These are phyloP conservation scores for Mesoclemmys tuberculata DNA, from an alignment of 2,113 vertebrate species.

Conservation along the genomic window DNA sequence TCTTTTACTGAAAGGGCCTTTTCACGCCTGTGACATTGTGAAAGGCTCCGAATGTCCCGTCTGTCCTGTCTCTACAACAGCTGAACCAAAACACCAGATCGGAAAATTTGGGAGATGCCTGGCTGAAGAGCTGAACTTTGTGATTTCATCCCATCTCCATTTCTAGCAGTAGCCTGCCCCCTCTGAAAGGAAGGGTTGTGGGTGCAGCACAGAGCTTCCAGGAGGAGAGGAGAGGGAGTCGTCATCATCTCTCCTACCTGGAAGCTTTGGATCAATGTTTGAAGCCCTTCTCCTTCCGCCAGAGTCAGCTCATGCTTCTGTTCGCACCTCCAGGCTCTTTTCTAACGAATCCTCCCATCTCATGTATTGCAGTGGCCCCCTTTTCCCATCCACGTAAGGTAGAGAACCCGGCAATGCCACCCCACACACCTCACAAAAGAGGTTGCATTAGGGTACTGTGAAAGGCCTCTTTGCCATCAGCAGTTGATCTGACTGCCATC, in stretches of 20 bases:
- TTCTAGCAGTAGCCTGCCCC: neutral
- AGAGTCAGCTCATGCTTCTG: constrained; percentile 38
- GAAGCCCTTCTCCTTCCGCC: neutral
- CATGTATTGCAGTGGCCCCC: neutral
- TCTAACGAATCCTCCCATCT: neutral
- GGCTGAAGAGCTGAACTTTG: neutral
- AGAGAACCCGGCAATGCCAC: neutral
- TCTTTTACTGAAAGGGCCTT: neutral
- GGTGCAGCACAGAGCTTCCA: neutral
- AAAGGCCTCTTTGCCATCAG: neutral
- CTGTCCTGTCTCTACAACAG: neutral
- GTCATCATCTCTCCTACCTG: neutral
- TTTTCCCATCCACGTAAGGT: neutral
- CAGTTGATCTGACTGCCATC: neutral
- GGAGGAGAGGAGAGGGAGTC: neutral
- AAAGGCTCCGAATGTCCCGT: neutral
- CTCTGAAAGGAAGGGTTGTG: too few relatives aligned
- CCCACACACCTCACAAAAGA: neutral
- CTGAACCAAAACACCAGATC: neutral
- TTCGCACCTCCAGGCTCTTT: neutral
- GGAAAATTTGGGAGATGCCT: neutral
- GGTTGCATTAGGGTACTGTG: neutral
- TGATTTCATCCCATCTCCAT: neutral
- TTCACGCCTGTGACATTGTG: neutral
- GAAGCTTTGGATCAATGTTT: fast-evolving